Evolutionary conservation across 2,888 invertebrate genomes (phyloP).

Genomic region (Hybos culiciformis): DNA sequence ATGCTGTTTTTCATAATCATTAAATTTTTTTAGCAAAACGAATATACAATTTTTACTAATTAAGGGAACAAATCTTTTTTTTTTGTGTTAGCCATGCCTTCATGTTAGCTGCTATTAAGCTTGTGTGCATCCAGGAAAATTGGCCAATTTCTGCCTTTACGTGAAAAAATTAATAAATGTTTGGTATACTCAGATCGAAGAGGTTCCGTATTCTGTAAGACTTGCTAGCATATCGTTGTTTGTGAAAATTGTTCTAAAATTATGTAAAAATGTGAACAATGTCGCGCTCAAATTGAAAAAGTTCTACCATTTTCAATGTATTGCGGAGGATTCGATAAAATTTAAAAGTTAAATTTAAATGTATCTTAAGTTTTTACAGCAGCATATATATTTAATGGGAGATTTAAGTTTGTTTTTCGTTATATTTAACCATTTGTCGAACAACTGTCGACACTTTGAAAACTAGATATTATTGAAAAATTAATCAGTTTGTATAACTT

Average conservation of each 20-base stretch:
- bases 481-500: too few species aligned
- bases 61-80: neutral
- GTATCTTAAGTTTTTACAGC: too few species aligned
- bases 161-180: constrained; percentile 88
- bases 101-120: constrained; percentile 88
- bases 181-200: constrained; percentile 91
- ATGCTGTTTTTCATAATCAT: constrained; percentile 56
- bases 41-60: neutral
- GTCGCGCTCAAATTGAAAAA: constrained; percentile 73
- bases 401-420: too few species aligned
- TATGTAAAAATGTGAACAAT: constrained; percentile 96
- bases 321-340: constrained; percentile 38
- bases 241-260: constrained; percentile 72
- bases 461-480: too few species aligned
- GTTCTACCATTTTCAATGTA: constrained; percentile 44
- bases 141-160: constrained; percentile 64
- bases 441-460: too few species aligned
- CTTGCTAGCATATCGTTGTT: constrained; percentile 77
- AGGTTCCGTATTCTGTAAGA: constrained; percentile 82
- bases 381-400: too few species aligned
- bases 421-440: too few species aligned
- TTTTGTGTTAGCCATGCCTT: constrained; percentile 56
- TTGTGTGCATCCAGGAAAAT: constrained; percentile 81
- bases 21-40: neutral
- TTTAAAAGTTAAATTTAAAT: constrained; percentile 27